Evolutionary conservation across 2,113 vertebrate genomes (phyloP).

Genomic region (Elephas maximus): DNA sequence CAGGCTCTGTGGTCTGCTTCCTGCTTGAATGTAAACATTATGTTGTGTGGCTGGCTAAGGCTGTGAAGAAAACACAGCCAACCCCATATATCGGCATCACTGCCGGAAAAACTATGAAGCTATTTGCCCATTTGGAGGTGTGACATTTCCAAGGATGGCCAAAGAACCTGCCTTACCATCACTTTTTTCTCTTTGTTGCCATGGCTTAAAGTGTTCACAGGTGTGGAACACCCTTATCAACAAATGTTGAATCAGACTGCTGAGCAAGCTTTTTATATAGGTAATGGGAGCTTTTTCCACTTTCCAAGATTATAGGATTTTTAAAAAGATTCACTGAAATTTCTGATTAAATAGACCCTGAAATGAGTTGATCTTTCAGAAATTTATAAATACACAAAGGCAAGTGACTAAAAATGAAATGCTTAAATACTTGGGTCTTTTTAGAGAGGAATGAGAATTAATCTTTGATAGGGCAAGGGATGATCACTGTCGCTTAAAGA

Average conservation of each 20-base stretch:
- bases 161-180: background rate
- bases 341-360: background rate
- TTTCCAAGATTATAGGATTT: background rate
- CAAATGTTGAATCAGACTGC: background rate
- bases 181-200: background rate
- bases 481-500: background rate
- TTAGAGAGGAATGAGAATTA: background rate
- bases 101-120: conserved; percentile 43
- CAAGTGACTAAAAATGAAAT: background rate
- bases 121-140: conserved; percentile 70
- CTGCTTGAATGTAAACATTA: conserved; percentile 72
- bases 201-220: background rate
- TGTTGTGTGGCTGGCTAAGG: conserved; percentile 72
- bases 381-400: background rate
- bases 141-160: background rate
- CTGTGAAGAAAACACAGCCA: conserved; percentile 63
- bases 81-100: conserved; percentile 69
- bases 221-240: background rate
- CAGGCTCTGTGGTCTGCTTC: conserved; percentile 58
- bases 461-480: background rate
- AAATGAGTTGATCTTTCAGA: background rate
- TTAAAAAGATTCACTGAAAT: background rate
- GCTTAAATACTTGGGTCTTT: background rate
- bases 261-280: background rate
- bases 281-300: background rate